Conservation (phyloP, 2,888 invertebrate species). For the Chirona hameri region DNA sequence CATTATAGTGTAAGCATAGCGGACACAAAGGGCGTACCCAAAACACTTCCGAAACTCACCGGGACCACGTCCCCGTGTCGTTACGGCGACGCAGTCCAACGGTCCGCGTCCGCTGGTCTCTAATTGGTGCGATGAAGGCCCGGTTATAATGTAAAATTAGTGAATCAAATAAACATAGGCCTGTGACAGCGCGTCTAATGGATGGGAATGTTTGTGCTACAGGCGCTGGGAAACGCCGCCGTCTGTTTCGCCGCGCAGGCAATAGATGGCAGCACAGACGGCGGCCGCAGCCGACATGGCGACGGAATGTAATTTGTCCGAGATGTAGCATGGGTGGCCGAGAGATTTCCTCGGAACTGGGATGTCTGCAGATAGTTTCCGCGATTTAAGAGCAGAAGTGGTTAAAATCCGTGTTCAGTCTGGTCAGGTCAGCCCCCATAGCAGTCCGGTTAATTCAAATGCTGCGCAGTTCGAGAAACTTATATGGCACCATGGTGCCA, state of each 20-base stretch:
- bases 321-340: not conserved
- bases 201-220: slow-evolving; percentile 5
- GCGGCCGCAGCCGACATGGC: not conserved
- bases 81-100: no score
- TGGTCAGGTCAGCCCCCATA: no score
- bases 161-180: slow-evolving; percentile 28
- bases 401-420: no score
- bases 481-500: no score
- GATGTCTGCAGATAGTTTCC: not conserved
- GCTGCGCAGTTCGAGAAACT: no score
- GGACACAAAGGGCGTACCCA: no score
- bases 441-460: no score
- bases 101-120: not conserved
- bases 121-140: slow-evolving; percentile 4
- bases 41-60: no score
- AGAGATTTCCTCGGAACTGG: not conserved
- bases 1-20: no score
- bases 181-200: not conserved
- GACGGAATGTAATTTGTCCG: not conserved
- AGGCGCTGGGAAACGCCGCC: not conserved
- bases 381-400: not conserved
- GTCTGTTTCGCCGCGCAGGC: not conserved
- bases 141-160: slow-evolving; percentile 29
- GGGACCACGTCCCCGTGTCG: no score
- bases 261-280: not conserved